Base-by-base conservation (phyloP, 1,140 invertebrate species). In the Andrena cerasifolii region DNA sequence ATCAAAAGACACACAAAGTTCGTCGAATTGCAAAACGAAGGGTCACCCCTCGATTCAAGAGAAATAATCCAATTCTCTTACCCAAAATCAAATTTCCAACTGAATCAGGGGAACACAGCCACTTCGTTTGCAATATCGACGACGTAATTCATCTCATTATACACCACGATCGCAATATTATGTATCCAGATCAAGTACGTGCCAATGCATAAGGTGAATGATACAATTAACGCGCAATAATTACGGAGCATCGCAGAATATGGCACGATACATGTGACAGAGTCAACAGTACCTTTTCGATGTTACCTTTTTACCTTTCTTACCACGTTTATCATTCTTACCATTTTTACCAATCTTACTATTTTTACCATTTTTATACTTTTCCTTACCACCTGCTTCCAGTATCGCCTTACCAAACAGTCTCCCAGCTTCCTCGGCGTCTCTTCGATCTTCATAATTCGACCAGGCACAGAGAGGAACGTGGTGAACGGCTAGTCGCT, bases 361-460 rank as follows among this genome's bases (percentile, higher is more conserved):
- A n/a, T n/a, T n/a, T n/a, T n/a, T n/a, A n/a, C n/a, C n/a, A 47
- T 40, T 51, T 58, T 36, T 54, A 54, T 8, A n/a, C n/a, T n/a
- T 40, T 18, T 10, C 12, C 24, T 61, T 6, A 75, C 45, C 18
- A 12, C n/a, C 10, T 2, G 21, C 24, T 24, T 10, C 18, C 53
- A 28, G 8, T 14, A 1, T 56, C 53, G 14, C 10, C 58, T 75
- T 75, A 74, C 53, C 77, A 56, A 36, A 43, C 45, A n/a, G 21
- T 10, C 0, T 21, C 8, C n/a, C 33, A 24, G 28, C 28, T 10
- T 73, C 40, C 53, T 74, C 40, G 33, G 33, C n/a, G 16, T n/a
- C 7, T 53, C 78, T 79, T 79, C 78, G n/a, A n/a, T 14, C n/a
- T 62, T 63, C 59, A 68, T 51, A 36, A 0, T 67, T 62, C 58